phyloP scores from a whole-genome alignment of 1,140 invertebrate species.

The Neocloeon triangulifer region DNA sequence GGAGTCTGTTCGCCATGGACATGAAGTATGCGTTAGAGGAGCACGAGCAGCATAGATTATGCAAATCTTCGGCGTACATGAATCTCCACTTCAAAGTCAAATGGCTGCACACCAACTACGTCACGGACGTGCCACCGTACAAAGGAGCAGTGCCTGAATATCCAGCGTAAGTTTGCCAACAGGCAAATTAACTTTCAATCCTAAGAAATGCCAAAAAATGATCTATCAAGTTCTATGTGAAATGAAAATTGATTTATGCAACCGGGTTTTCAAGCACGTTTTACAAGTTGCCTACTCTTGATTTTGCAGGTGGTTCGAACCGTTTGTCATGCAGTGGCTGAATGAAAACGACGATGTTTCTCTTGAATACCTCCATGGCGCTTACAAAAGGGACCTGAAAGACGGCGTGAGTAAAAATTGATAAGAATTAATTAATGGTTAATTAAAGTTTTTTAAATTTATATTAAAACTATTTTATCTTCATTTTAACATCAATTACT shows the following conservation, averaged over 20 bases:
- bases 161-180: slow-evolving; percentile 44
- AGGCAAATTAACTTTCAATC: background rate
- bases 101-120: slow-evolving; percentile 96
- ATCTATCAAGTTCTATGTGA: background rate
- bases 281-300: slow-evolving; percentile 5
- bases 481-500: no score
- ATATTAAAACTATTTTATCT: no score
- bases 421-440: no score
- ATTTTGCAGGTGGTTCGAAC: slow-evolving; percentile 77
- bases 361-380: slow-evolving; percentile 93
- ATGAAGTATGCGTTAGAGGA: slow-evolving; percentile 97
- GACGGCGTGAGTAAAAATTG: slow-evolving; percentile 90
- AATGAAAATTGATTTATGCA: background rate
- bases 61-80: slow-evolving; percentile 98
- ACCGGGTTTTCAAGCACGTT: background rate
- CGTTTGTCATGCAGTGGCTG: slow-evolving; percentile 99
- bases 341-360: slow-evolving; percentile 99
- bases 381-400: slow-evolving; percentile 95
- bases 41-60: slow-evolving; percentile 84
- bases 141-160: slow-evolving; percentile 87
- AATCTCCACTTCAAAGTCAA: slow-evolving; percentile 99
- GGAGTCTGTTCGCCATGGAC: slow-evolving; percentile 90
- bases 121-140: slow-evolving; percentile 92
- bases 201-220: slow-evolving; percentile 1
- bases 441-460: no score